Evolutionary conservation across 2,888 invertebrate species (phyloP).

Genomic region (Diaperis boleti): DNA sequence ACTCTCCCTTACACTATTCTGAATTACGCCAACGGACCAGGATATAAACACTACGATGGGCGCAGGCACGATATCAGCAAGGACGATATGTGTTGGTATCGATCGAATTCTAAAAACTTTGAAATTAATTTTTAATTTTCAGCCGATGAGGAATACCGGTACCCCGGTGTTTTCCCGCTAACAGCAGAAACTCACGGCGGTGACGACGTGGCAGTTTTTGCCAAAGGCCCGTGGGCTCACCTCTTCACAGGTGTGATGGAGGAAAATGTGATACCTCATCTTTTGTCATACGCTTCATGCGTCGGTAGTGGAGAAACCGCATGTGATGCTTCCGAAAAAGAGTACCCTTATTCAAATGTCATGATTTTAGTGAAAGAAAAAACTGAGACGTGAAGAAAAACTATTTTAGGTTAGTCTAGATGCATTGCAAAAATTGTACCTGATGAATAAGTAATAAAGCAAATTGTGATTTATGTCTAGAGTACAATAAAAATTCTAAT

Average conservation of each 20-base stretch:
- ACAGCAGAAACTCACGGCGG: constrained; percentile 78
- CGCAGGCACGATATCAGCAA: constrained; percentile 69
- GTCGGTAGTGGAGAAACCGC: constrained; percentile 71
- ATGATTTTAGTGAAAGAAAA: constrained; percentile 6
- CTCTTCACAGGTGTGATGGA: constrained; percentile 84
- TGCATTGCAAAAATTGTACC: constrained; percentile 9
- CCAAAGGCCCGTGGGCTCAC: constrained; percentile 83
- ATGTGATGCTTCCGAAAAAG: constrained; percentile 44
- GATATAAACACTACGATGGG: constrained; percentile 66
- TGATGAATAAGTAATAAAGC: background rate
- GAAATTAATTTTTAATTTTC: constrained; percentile 47
- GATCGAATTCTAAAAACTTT: background rate
- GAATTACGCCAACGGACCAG: constrained; percentile 80
- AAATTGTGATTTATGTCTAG: background rate
- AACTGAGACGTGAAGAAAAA: background rate
- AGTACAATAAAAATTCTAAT: background rate
- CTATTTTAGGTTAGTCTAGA: too few species aligned
- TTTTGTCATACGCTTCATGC: constrained; percentile 80
- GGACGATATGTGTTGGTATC: constrained; percentile 61
- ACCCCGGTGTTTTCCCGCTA: constrained; percentile 73
- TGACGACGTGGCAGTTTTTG: constrained; percentile 85
- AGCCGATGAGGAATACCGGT: constrained; percentile 67
- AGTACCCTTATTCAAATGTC: background rate
- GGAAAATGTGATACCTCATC: constrained; percentile 83
- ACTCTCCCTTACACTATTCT: constrained; percentile 73